Percentiles rank a stretch among this genome's conserved stretches.
phyloP scores from a whole-genome alignment of 2,888 invertebrate genomes.

The Cistogaster globosa region DNA sequence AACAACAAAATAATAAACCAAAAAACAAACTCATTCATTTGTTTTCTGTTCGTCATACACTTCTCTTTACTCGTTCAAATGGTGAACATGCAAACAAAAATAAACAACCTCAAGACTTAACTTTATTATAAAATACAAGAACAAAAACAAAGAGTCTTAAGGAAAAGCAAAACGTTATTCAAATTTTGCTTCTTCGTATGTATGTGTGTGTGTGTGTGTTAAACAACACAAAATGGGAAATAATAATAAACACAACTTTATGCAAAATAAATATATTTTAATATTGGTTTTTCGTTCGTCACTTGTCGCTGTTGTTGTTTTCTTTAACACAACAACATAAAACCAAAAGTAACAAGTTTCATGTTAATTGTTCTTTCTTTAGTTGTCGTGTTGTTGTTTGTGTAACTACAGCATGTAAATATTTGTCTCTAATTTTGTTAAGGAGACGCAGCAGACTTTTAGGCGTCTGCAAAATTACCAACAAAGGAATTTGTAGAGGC shows the following conservation, averaged over 20 bases:
- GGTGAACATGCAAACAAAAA: neutral
- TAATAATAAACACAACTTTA: too few species aligned
- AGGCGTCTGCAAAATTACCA: constrained; percentile 1
- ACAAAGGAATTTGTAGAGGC: neutral
- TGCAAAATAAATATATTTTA: too few species aligned
- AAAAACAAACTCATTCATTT: neutral
- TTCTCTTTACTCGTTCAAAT: neutral
- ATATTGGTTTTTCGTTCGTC: neutral
- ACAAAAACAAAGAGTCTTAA: neutral
- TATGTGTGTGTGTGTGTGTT: too few species aligned
- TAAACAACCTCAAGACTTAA: constrained; percentile 9
- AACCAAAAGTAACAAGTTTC: neutral
- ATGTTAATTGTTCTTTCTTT: constrained; percentile 20
- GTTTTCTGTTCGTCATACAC: neutral
- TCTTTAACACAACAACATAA: neutral
- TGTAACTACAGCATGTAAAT: neutral
- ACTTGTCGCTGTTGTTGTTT: neutral
- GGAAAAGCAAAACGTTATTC: neutral
- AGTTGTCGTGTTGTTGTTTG: neutral
- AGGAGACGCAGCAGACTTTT: constrained; percentile 4
- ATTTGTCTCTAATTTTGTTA: constrained; percentile 10
- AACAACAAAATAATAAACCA: neutral
- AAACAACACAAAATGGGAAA: too few species aligned
- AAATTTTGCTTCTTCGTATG: neutral
- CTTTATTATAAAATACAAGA: constrained; percentile 21